Base-by-base conservation (phyloP, 2,797 vertebrate genomes). In the Gadopsis marmoratus region DNA sequence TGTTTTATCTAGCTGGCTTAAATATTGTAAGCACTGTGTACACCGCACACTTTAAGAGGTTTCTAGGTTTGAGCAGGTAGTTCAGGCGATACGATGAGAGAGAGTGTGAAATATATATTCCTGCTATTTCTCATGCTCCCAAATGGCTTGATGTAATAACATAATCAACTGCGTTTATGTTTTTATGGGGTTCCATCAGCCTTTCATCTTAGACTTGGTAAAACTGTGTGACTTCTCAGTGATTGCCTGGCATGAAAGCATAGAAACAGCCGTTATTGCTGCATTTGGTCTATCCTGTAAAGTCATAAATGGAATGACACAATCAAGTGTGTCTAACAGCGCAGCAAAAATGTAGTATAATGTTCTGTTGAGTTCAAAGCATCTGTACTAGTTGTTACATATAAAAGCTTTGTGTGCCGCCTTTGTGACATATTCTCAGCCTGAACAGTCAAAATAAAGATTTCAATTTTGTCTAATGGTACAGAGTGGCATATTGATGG, bases 131-230 rank as follows among this genome's bases (percentile, higher is more conserved):
- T 53, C 9, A 4, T 39, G 23, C 31, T 74, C 67, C 54, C 43
- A 71, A 63, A 83, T 50, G 62, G 23, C 74, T 83, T 76, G 35
- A 58, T 62, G 6, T 83, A 63, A 78, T 76, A 74, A 81, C 70
- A 71, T 47, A 68, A 82, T 83, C 71, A 71, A 56, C 74, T 59
- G 51, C 17, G 23, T 67, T 83, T 64, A 69, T 81, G 75, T 70
- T 84, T 73, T 81, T 60, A 74, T 74, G 84, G 60, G 64, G 65
- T 85, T 86, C 71, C 73, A 56, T 35, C 31, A 23, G 55, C 61
- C 81, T 93, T 93, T 94, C 83, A 93, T 92, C 81, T 87, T 71
- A 74, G 79, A 72, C 16, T 75, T 67, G 61, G 74, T 90, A 78
- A 89, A 91, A 71, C 12, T 2, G 9, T 26, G 35, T 90, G 85